Evolutionary conservation across 2,797 vertebrate genomes (phyloP), one percentile per base, ranked within the genome.

Genomic region (Odontamblyopus rebecca): DNA sequence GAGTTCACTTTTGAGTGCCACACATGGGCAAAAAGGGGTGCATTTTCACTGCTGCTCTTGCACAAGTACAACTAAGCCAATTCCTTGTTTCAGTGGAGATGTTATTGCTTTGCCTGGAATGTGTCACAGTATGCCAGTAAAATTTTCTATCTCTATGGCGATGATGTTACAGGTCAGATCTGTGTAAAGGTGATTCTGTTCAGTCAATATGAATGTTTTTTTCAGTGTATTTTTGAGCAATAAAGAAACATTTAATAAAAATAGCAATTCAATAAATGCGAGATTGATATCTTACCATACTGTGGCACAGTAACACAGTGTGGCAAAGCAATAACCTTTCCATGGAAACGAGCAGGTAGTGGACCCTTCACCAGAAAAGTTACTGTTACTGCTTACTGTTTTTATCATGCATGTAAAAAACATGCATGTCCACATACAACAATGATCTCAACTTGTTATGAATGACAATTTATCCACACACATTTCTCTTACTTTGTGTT

Each of bases 1-100:
- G 69, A 80, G 71, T 69, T 70, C 41, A 69, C 48, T 1, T 57
- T 63, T 77, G 70, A 77, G 67, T 76, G 78, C 79, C 77, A 77
- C 69, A 79, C 78, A 74, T 66, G 18, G 2, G 38, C 61, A n/a
- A 7, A 13, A 30, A 29, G 12, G 6, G 15, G 2, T 1, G 19
- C 3, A 1, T 27, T 26, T 57, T 11, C 6, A 26, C 23, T 57
- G 19, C n/a, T n/a, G 6, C 53, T n/a, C 19, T 54, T 54, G 51
- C 5, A 23, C 2, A 56, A 56, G 9, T 23, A 44, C 44, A 48
- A 3, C 5, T 48, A 5, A 48, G 44, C 48, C 2, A 16, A 3
- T 18, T 50, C 48, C 48, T 54, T 7, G 13, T 54, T 19, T 54
- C 6, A 16, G 3, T 54, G 51, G 51, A n/a, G 2, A 54, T n/a